Evolutionary conservation across 2,888 invertebrate genomes (phyloP), one percentile per base, ranked within the genome.

Genomic region (Sinopyrophorus schimmeli): DNA sequence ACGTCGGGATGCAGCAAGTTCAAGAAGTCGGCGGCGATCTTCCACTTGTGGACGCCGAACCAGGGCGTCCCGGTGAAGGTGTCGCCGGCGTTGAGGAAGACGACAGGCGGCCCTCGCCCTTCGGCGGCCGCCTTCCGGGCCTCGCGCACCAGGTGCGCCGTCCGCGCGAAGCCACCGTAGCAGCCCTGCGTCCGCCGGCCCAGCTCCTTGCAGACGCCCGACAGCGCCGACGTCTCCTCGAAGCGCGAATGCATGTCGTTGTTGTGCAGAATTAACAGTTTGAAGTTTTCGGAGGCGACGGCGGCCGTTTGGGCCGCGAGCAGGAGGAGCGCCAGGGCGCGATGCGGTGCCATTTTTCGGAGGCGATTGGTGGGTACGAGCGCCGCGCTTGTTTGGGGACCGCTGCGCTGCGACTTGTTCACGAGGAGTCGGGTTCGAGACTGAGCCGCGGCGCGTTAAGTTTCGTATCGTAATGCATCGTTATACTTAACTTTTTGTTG

Each of bases 211-310:
- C 83, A 84, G 11, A 73, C 74, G 0, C 86, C 84, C 14, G 87
- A 84, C 44, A 79, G 76, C 49, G 77, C 78, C 16, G 86, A 86
- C 0, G 89, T 89, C 72, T 93, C 85, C 53, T 91, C 88, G 63
- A 88, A 91, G 49, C 87, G 79, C 1, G 90, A 84, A 69, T 94
- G 94, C 82, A 94, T 89, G 68, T 95, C 94, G 72, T 94, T 95
- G 60, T 91, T 92, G 73, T 95, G 94, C 0, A 94, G 73, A 39
- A 94, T 82, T 1, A 87, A 79, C 28, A 94, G 74, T 54, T 86
- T 81, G 0, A 50, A 40, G 34, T 50, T 18, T 24, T 44, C 39
- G n/a, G 21, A 21, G 2, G 9, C n/a, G n/a, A n/a, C n/a, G n/a
- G n/a, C n/a, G n/a, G n/a, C n/a, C n/a, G n/a, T n/a, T n/a, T n/a